A percentile compares a stretch with the other conserved stretches of the same genome.
Evolutionary conservation across 2,888 invertebrate species (phyloP).

Genomic region (Tachina fera): DNA sequence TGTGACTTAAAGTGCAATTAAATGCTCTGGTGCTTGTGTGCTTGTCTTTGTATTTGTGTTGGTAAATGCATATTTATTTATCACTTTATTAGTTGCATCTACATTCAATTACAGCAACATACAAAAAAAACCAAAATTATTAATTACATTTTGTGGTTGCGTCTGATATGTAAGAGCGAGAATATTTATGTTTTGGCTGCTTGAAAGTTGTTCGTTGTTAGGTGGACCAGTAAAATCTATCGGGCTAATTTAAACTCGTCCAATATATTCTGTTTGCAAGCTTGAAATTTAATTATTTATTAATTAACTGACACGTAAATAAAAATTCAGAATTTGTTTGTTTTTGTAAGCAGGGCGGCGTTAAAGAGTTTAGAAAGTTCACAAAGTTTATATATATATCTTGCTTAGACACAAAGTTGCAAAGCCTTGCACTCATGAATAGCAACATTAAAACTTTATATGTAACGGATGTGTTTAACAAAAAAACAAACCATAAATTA

Average conservation of each 20-base stretch:
- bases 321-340: background rate
- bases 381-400: too few species aligned
- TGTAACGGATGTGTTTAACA: too few species aligned
- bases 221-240: slow-evolving; percentile 1
- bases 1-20: slow-evolving; percentile 33
- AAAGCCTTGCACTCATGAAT: too few species aligned
- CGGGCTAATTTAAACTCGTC: slow-evolving; percentile 52
- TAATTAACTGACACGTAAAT: slow-evolving; percentile 28
- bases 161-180: background rate
- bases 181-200: background rate
- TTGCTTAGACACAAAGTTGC: too few species aligned
- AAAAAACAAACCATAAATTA: too few species aligned
- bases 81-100: slow-evolving; percentile 55
- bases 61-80: slow-evolving; percentile 55
- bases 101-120: slow-evolving; percentile 12
- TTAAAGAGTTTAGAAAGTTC: background rate
- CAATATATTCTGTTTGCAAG: slow-evolving; percentile 27
- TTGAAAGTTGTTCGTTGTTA: slow-evolving; percentile 16
- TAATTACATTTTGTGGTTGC: slow-evolving; percentile 67
- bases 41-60: slow-evolving; percentile 1
- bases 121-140: slow-evolving; percentile 50
- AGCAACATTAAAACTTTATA: too few species aligned
- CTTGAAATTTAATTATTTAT: slow-evolving; percentile 46
- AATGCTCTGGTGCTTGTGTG: background rate
- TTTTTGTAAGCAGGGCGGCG: background rate